These are phyloP conservation scores for honey bee (Apis mellifera) DNA, from an alignment of 1,140 invertebrate genomes.

Conservation along the genomic window DNA sequence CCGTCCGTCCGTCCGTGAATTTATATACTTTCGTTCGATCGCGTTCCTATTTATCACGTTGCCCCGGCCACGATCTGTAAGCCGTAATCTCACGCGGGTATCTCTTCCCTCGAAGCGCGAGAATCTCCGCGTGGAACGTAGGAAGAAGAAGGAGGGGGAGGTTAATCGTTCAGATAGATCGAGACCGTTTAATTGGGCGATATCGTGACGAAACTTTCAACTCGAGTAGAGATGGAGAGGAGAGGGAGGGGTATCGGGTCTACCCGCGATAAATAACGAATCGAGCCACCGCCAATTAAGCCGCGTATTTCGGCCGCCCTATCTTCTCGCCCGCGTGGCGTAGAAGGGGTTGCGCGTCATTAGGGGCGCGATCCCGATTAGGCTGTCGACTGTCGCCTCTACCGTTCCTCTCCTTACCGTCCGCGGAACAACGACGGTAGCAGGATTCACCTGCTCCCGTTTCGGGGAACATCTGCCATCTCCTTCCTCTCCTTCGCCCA, in stretches of 20 bases:
- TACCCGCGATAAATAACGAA: slow-evolving; percentile 65
- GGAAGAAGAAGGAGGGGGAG: neutral
- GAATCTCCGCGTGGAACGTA: neutral
- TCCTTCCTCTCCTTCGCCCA: neutral
- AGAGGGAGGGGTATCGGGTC: too few relatives aligned
- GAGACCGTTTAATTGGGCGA: slow-evolving; percentile 20
- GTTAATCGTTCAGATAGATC: slow-evolving; percentile 19
- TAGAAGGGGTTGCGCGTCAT: slow-evolving; percentile 65
- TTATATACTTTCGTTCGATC: slow-evolving; percentile 36
- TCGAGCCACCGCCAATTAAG: slow-evolving; percentile 70
- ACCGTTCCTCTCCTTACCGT: too few relatives aligned
- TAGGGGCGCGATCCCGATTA: slow-evolving; percentile 71
- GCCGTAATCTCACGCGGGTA: neutral
- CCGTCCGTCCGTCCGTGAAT: neutral
- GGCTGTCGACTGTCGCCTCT: slow-evolving; percentile 28
- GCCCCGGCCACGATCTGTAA: slow-evolving; percentile 13
- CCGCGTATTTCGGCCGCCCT: slow-evolving; percentile 54
- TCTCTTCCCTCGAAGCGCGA: slow-evolving; percentile 17
- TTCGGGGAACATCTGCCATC: slow-evolving; percentile 68
- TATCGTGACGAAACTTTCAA: neutral
- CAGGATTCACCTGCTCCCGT: slow-evolving; percentile 70
- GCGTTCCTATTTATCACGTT: slow-evolving; percentile 20
- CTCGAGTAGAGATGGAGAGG: neutral
- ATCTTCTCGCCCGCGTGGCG: slow-evolving; percentile 10
- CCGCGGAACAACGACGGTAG: slow-evolving; percentile 57